Percentiles rank a stretch among this genome's conserved stretches.
Conservation (phyloP, 1,140 invertebrate genomes). For the Drosophila tristis region DNA sequence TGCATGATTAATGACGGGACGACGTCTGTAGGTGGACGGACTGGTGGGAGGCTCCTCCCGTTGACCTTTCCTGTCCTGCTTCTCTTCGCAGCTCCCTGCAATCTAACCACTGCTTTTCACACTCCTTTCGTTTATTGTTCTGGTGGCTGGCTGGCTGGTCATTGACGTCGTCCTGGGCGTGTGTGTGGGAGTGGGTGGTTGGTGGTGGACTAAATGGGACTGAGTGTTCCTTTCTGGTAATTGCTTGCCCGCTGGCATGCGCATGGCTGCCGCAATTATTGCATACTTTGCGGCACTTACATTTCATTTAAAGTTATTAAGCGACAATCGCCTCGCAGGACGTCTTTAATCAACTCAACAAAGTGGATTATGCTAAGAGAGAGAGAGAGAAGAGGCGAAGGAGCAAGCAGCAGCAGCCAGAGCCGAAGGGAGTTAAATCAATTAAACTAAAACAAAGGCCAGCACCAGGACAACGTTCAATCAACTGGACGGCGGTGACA, state of each 20-base stretch:
- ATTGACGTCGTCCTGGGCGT: constrained; percentile 34
- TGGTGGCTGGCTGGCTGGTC: constrained; percentile 18
- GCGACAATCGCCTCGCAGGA: constrained; percentile 42
- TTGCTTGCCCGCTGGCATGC: constrained; percentile 52
- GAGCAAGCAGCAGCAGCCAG: not conserved
- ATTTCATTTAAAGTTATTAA: constrained; percentile 79
- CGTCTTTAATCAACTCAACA: constrained; percentile 45
- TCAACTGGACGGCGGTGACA: constrained; percentile 67
- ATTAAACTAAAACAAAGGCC: constrained; percentile 77
- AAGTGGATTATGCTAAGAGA: constrained; percentile 9
- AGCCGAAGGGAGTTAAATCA: constrained; percentile 51
- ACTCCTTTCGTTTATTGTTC: constrained; percentile 15
- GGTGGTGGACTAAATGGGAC: not conserved
- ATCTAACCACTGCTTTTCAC: constrained; percentile 14
- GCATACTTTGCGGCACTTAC: constrained; percentile 73
- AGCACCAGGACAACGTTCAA: constrained; percentile 58
- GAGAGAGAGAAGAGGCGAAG: not conserved
- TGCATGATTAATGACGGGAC: constrained; percentile 57
- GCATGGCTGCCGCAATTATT: constrained; percentile 65
- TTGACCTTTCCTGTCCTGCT: too few species aligned
- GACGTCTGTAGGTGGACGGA: not conserved
- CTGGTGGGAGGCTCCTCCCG: too few species aligned
- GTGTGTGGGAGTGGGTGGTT: not conserved
- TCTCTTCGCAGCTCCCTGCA: not conserved
- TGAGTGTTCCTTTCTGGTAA: constrained; percentile 35